Conservation (phyloP, 2,113 vertebrate species). For the Paracanthobrama guichenoti region DNA sequence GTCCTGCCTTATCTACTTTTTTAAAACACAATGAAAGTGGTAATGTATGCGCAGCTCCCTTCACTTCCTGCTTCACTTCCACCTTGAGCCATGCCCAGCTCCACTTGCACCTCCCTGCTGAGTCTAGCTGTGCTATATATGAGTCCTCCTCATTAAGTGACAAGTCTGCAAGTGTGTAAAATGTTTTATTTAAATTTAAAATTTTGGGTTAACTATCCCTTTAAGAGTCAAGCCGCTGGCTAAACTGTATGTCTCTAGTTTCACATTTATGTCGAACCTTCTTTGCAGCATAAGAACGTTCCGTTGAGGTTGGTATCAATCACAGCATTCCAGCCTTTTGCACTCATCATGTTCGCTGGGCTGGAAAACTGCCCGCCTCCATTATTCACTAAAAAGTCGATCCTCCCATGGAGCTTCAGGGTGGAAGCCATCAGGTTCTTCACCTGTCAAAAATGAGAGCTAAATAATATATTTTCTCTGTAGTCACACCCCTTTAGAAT, state of each 20-base stretch:
- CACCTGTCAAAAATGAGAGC: constrained; percentile 75
- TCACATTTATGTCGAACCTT: constrained; percentile 71
- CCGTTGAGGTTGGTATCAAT: constrained; percentile 94
- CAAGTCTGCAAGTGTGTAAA: too few species aligned
- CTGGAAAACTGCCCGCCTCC: constrained; percentile 89
- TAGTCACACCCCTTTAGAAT: background rate
- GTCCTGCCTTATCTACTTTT: too few species aligned
- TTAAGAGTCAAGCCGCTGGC: background rate
- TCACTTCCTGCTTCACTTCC: too few species aligned
- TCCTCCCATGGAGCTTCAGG: constrained; percentile 75
- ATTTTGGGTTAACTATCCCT: too few species aligned
- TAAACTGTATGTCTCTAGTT: background rate
- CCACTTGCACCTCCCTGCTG: too few species aligned
- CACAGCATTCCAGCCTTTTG: constrained; percentile 94
- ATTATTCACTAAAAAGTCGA: constrained; percentile 93
- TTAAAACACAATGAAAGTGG: too few species aligned
- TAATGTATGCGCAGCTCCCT: too few species aligned
- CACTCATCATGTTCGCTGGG: constrained; percentile 75
- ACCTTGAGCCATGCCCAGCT: too few species aligned
- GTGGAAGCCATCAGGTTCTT: constrained; percentile 82
- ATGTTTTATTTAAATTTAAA: too few species aligned
- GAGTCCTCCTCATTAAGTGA: too few species aligned
- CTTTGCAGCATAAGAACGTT: constrained; percentile 93
- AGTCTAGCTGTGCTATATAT: too few species aligned
- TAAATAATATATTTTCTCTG: background rate